phyloP scores from a whole-genome alignment of 2,888 invertebrate species.

The Eupithecia tripunctaria region DNA sequence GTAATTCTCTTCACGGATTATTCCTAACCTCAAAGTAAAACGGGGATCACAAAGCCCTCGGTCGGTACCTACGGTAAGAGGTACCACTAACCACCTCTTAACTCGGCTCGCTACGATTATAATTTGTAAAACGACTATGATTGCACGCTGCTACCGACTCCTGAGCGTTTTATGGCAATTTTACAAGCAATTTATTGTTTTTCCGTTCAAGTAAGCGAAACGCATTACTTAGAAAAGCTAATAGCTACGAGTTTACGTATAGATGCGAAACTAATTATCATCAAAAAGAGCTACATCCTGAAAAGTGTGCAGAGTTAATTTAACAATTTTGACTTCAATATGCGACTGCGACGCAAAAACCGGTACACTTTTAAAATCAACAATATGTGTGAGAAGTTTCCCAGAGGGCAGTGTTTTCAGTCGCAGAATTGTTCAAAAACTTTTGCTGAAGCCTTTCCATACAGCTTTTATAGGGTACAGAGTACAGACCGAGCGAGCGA shows the following conservation, averaged over 20 bases:
- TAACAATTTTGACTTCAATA: neutral
- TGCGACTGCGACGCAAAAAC: neutral
- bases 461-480: too few relatives aligned
- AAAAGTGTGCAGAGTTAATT: neutral
- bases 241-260: neutral
- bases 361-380: neutral
- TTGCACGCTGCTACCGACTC: conserved; percentile 46
- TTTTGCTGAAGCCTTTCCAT: neutral
- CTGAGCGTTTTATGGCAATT: conserved; percentile 56
- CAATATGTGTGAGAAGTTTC: neutral
- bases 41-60: neutral
- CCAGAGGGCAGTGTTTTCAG: neutral
- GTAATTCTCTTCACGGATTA: neutral
- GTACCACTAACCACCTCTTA: conserved; percentile 27
- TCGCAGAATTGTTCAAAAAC: neutral
- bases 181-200: conserved; percentile 56
- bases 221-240: conserved; percentile 30
- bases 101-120: conserved; percentile 40
- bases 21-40: conserved; percentile 2
- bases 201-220: conserved; percentile 43
- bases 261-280: conserved; percentile 21
- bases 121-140: conserved; percentile 51
- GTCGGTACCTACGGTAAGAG: neutral
- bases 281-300: neutral
- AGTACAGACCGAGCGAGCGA: too few relatives aligned